Percentiles rank a stretch among this genome's conserved stretches.
Evolutionary conservation across 2,113 vertebrate genomes (phyloP).

Genomic region (Percopsis transmontana): DNA sequence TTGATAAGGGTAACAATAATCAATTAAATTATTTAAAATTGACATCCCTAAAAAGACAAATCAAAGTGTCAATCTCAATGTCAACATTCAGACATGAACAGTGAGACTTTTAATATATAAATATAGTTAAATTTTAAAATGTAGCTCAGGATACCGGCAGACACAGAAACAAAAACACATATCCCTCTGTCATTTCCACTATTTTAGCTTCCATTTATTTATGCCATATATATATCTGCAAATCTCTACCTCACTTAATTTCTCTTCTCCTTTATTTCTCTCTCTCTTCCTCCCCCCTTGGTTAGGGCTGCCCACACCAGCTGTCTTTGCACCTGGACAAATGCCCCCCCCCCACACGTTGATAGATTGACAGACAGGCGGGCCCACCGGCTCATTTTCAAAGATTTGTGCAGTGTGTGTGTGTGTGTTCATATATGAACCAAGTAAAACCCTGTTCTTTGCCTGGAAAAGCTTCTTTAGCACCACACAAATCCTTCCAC

Average conservation of each 20-base stretch:
- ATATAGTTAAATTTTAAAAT: too few relatives aligned
- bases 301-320: constrained; percentile 74
- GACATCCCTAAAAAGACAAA: too few relatives aligned
- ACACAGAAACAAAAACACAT: background rate
- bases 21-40: too few relatives aligned
- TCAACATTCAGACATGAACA: too few relatives aligned
- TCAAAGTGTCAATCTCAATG: too few relatives aligned
- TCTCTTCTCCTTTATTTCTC: constrained; percentile 7
- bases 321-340: constrained; percentile 81
- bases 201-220: constrained; percentile 19
- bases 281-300: constrained; percentile 64
- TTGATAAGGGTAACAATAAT: too few relatives aligned
- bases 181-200: constrained; percentile 44
- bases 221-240: constrained; percentile 8
- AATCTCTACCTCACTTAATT: constrained; percentile 60
- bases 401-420: constrained; percentile 18
- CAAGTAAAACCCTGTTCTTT: constrained; percentile 3
- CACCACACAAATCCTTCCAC: too few relatives aligned
- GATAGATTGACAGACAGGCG: constrained; percentile 19
- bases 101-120: too few relatives aligned
- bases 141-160: too few relatives aligned
- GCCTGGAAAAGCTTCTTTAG: too few relatives aligned
- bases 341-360: constrained; percentile 40
- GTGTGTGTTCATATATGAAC: constrained; percentile 3
- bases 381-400: constrained; percentile 19